phyloP scores from a whole-genome alignment of 2,888 invertebrate species.

The Aphodius granarius region DNA sequence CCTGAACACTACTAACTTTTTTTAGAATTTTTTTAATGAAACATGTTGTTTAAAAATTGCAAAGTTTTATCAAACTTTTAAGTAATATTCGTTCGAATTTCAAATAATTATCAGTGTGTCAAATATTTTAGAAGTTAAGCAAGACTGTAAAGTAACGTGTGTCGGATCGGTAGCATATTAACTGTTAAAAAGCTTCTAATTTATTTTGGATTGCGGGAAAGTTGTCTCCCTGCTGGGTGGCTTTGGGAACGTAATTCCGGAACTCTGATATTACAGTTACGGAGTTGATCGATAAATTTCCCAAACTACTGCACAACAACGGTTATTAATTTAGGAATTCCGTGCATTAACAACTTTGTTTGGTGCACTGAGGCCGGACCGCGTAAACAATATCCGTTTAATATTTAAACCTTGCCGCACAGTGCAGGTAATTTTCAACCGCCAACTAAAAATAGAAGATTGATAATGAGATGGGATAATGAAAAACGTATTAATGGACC shows the following conservation, averaged over 20 bases:
- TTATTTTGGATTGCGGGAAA: neutral
- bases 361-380: neutral
- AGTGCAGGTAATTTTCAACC: neutral
- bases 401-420: neutral
- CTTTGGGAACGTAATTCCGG: neutral
- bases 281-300: conserved; percentile 15
- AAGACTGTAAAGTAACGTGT: no score
- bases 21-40: no score
- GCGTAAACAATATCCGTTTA: neutral
- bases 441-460: neutral
- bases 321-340: conserved; percentile 11
- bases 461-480: no score
- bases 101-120: no score
- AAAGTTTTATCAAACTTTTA: no score
- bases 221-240: neutral
- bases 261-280: neutral
- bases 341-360: conserved; percentile 3
- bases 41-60: no score
- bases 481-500: no score
- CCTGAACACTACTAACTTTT: neutral
- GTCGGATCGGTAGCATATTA: neutral
- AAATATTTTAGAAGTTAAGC: no score
- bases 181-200: neutral
- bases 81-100: no score
- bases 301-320: conserved; percentile 9